Percentiles rank a stretch among this genome's conserved stretches.
Evolutionary conservation across 2,113 vertebrate species (phyloP).

Genomic region (Seriola quinqueradiata): DNA sequence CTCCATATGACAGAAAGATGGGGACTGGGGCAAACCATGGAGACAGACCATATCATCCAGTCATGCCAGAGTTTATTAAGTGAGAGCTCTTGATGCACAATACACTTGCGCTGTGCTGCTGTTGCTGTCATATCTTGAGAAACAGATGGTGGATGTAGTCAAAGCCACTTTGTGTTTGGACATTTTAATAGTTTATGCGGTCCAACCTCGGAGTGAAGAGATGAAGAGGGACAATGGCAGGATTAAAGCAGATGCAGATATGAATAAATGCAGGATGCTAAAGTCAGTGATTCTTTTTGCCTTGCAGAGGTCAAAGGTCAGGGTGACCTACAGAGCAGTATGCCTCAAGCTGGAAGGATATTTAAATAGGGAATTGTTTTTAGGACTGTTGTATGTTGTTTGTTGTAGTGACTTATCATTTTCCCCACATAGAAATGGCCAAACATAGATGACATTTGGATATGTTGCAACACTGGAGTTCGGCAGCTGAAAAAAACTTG

Average conservation of each 20-base stretch:
- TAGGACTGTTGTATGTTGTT: background rate
- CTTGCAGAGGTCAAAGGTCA: conserved; percentile 12
- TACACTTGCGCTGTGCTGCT: conserved; percentile 26
- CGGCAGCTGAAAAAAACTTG: too few species aligned
- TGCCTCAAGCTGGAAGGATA: background rate
- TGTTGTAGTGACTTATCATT: background rate
- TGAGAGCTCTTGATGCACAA: conserved; percentile 23
- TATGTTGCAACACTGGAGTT: background rate
- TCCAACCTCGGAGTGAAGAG: background rate
- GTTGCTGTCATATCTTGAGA: conserved; percentile 32
- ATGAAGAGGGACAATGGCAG: conserved; percentile 11
- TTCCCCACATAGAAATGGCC: background rate
- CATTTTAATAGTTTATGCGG: background rate
- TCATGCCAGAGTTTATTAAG: conserved; percentile 54
- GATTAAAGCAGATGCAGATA: conserved; percentile 13
- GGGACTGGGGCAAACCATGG: conserved; percentile 35
- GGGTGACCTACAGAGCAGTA: background rate
- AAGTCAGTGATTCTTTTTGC: background rate
- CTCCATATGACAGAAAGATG: conserved; percentile 55
- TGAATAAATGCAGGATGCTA: background rate
- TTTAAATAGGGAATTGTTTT: background rate
- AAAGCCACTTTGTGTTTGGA: conserved; percentile 10
- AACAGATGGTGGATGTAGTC: conserved; percentile 29
- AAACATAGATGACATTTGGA: background rate
- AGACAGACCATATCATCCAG: conserved; percentile 56